Base-by-base conservation (phyloP, 2,113 vertebrate species). In the Pedionomus torquatus region DNA sequence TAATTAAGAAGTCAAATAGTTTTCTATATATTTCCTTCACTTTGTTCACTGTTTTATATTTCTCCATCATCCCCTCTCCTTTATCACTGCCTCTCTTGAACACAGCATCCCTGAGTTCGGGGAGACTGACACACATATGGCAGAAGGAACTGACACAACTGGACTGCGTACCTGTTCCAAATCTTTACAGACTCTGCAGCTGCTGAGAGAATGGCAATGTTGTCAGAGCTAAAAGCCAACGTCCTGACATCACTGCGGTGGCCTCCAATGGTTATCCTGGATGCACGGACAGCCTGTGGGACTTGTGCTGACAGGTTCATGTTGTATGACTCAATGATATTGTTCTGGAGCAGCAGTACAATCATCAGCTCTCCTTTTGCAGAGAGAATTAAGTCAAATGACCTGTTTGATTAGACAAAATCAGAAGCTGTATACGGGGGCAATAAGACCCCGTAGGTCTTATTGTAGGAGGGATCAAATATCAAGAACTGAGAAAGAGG, bases 221-320 rank as follows among this genome's bases (percentile, higher is more conserved):
- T 99, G 96, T 99, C 99, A 0, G 99, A 99, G 97, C 99, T 99
- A 95, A 99, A 99, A 51, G 99, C 98, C 97, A 99, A 74, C 0
- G 99, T 99, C 65, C 99, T 98, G 52, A 98, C 99, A 11, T 99
- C 99, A 5, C 98, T 99, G 85, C 99, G 99, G 72, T 99, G 99
- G 7, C 99, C 99, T 11, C 98, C 98, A 1, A 99, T 98, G 20
- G 99, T 99, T 80, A 99, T 98, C 41, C 95, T 98, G 46, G 98
- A 97, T 0, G 95, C 98, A 96, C 98, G 98, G 51, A 96, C 97
- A 79, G 98, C 97, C 35, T 98, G 94, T 0, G 98, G 96, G 4
- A 86, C 85, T 39, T 97, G 97, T 11, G 96, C 97, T 2, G 94
- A 90, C 2, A 97, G 75, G 78, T 97, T 98, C 91, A 99, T 83